phyloP scores from a whole-genome alignment of 2,888 invertebrate species.

The Dasypogon diadema region DNA sequence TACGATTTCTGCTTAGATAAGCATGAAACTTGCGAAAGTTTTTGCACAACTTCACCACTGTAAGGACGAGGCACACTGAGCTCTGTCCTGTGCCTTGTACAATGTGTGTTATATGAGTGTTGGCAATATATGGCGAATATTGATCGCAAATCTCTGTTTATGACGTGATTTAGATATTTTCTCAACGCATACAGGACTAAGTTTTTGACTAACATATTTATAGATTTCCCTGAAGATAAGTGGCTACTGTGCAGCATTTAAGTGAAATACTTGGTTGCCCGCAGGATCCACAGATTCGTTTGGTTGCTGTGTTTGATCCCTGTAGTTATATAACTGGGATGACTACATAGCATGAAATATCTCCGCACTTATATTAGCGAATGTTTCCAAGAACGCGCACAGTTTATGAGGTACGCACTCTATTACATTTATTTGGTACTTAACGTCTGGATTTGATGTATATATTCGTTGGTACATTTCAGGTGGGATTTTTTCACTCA shows the following conservation, averaged over 20 bases:
- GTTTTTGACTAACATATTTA: slow-evolving; percentile 39
- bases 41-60: slow-evolving; percentile 31
- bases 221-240: slow-evolving; percentile 32
- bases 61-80: slow-evolving; percentile 30
- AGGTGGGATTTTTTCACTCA: neutral
- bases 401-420: neutral
- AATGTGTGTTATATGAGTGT: slow-evolving; percentile 17
- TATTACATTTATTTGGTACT: no score
- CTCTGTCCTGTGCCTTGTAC: slow-evolving; percentile 23
- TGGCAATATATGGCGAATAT: slow-evolving; percentile 49
- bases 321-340: neutral
- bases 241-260: slow-evolving; percentile 13
- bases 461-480: neutral
- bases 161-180: slow-evolving; percentile 51
- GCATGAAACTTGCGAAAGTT: slow-evolving; percentile 51
- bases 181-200: slow-evolving; percentile 1
- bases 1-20: slow-evolving; percentile 51
- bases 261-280: neutral
- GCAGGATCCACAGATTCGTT: neutral
- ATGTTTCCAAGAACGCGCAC: neutral
- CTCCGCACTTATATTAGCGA: neutral
- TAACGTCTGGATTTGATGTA: no score
- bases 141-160: slow-evolving; percentile 50
- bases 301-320: neutral
- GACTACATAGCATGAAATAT: neutral